phyloP scores from a whole-genome alignment of 2,888 invertebrate species.

The Uloborus plumipes region DNA sequence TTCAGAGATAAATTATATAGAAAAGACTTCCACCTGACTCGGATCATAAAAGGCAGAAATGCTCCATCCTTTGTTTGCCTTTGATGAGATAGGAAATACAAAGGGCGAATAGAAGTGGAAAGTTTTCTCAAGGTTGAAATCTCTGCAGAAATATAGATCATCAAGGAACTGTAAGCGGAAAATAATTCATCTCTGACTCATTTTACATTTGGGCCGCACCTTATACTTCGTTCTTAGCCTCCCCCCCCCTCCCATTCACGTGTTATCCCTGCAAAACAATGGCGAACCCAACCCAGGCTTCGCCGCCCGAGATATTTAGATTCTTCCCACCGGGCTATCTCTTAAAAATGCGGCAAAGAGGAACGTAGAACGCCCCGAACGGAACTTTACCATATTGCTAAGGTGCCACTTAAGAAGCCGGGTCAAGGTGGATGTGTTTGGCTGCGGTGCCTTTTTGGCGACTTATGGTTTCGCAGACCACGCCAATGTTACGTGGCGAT shows the following conservation, averaged over 20 bases:
- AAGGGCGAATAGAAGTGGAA: too few species aligned
- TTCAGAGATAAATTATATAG: too few species aligned
- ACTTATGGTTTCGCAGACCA: not conserved
- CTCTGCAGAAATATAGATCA: not conserved
- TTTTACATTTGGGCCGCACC: constrained; percentile 21
- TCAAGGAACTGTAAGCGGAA: not conserved
- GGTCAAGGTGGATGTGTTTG: not conserved
- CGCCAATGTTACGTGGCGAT: too few species aligned
- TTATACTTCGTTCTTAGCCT: not conserved
- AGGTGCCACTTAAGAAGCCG: constrained; percentile 1
- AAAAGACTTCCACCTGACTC: too few species aligned
- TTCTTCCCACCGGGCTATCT: constrained; percentile 1
- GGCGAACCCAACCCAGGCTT: not conserved
- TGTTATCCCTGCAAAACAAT: not conserved
- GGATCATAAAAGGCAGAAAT: too few species aligned
- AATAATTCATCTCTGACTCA: constrained; percentile 20
- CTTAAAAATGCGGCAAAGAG: constrained; percentile 3
- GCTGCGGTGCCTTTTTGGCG: not conserved
- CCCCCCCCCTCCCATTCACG: not conserved
- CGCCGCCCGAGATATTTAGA: constrained; percentile 12
- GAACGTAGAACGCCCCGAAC: constrained; percentile 11
- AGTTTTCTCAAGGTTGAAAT: too few species aligned
- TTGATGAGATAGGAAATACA: too few species aligned
- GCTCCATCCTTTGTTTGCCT: too few species aligned
- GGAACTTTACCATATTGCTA: constrained; percentile 10